A percentile compares a stretch with the other conserved stretches of the same genome.
These are phyloP conservation scores for Drosophila cognata DNA, from an alignment of 2,888 invertebrate species.

Conservation along the genomic window DNA sequence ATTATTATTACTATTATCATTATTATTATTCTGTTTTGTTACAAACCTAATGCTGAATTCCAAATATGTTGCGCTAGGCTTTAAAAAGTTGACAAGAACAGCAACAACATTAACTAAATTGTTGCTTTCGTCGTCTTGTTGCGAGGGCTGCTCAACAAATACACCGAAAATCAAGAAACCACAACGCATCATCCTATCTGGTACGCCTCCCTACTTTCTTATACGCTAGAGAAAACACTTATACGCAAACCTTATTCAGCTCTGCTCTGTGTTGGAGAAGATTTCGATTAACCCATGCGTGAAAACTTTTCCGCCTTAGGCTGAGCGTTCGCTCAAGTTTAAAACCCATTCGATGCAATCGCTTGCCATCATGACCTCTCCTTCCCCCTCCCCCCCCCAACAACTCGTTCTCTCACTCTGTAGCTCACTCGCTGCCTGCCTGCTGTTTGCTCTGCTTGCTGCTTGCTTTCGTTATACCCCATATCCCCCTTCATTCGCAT, in stretches of 20 bases:
- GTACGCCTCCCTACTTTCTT: not conserved
- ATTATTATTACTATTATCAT: too few species aligned
- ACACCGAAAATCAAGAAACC: not conserved
- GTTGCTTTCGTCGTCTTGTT: conserved; percentile 39
- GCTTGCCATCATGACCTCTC: conserved; percentile 23
- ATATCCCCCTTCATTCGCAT: conserved; percentile 11
- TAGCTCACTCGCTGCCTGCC: not conserved
- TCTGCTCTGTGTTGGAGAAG: not conserved
- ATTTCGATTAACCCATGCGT: conserved; percentile 28
- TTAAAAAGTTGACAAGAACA: conserved; percentile 37
- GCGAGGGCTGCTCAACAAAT: conserved; percentile 22
- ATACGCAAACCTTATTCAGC: not conserved
- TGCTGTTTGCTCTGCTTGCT: conserved; percentile 4
- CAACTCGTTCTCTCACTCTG: not conserved
- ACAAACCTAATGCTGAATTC: not conserved
- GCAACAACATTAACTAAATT: conserved; percentile 39
- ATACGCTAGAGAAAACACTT: not conserved
- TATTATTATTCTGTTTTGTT: not conserved
- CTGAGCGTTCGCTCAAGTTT: conserved; percentile 29
- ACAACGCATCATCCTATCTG: not conserved
- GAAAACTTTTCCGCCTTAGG: conserved; percentile 12
- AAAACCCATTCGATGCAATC: conserved; percentile 48
- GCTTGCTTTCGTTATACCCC: conserved; percentile 1
- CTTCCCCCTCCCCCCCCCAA: not conserved
- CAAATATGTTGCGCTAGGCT: not conserved